Evolutionary conservation across 1,140 invertebrate genomes (phyloP).

Genomic region (Euwallacea fornicatus): DNA sequence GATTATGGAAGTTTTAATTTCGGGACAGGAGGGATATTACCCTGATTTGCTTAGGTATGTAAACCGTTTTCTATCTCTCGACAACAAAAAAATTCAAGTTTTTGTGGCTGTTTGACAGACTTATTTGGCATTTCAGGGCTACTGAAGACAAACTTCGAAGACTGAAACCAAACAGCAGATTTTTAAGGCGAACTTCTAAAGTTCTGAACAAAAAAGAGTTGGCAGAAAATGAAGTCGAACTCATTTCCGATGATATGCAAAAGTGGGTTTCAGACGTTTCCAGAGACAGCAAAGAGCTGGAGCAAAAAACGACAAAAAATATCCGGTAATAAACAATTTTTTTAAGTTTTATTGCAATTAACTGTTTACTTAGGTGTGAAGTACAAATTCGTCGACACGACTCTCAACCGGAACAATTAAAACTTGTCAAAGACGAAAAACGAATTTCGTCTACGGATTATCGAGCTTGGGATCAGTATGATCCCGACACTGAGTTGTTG

Average conservation of each 20-base stretch:
- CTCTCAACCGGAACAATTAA: conserved; percentile 29
- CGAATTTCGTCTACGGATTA: conserved; percentile 62
- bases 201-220: conserved; percentile 55
- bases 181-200: conserved; percentile 57
- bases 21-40: conserved; percentile 69
- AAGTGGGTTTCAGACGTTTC: conserved; percentile 43
- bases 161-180: conserved; percentile 59
- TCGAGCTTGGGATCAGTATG: conserved; percentile 69
- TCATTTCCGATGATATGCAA: conserved; percentile 54
- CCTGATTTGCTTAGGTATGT: conserved; percentile 59
- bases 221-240: conserved; percentile 49
- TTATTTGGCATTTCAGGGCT: conserved; percentile 42
- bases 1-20: conserved; percentile 63
- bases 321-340: conserved; percentile 18
- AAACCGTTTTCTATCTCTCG: neutral
- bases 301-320: conserved; percentile 34
- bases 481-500: conserved; percentile 66
- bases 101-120: neutral
- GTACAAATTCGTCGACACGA: conserved; percentile 26
- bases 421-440: conserved; percentile 41
- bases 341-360: neutral
- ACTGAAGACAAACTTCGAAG: conserved; percentile 59
- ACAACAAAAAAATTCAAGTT: neutral
- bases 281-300: conserved; percentile 45
- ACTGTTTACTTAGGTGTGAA: conserved; percentile 15